Evolutionary conservation across 2,797 vertebrate species (phyloP).

Genomic region (Anas capensis): DNA sequence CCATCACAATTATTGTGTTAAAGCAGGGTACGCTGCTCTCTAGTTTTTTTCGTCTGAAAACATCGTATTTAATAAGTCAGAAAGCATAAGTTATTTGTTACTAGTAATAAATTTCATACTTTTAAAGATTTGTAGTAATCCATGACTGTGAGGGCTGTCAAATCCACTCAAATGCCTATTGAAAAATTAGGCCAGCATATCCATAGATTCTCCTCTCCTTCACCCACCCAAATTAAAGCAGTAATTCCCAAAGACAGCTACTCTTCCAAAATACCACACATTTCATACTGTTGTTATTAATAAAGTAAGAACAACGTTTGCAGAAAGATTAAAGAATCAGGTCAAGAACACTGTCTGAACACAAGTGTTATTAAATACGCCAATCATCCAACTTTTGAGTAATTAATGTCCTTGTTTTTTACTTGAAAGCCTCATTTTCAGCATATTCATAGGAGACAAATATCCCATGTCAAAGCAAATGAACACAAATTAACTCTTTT

Average conservation of each 20-base stretch:
- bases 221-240: conserved; percentile 29
- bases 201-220: not conserved
- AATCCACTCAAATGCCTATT: conserved; percentile 45
- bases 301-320: conserved; percentile 35
- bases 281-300: conserved; percentile 36
- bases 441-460: not conserved
- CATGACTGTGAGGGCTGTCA: not conserved
- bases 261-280: not conserved
- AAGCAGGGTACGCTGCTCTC: not conserved
- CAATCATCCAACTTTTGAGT: not conserved
- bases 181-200: conserved; percentile 32
- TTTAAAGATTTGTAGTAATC: conserved; percentile 24
- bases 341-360: not conserved
- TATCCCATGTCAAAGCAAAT: not conserved
- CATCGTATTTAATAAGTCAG: conserved; percentile 9
- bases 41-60: not conserved
- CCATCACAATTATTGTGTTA: not conserved
- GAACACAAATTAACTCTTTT: not conserved
- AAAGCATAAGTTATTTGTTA: conserved; percentile 21
- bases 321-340: conserved; percentile 37
- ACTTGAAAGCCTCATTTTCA: conserved; percentile 19
- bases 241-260: conserved; percentile 35
- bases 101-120: conserved; percentile 34
- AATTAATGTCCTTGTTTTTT: conserved; percentile 48
- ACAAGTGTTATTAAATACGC: conserved; percentile 24